Evolutionary conservation across 2,113 vertebrate genomes (phyloP).

Genomic region (Gadus macrocephalus): DNA sequence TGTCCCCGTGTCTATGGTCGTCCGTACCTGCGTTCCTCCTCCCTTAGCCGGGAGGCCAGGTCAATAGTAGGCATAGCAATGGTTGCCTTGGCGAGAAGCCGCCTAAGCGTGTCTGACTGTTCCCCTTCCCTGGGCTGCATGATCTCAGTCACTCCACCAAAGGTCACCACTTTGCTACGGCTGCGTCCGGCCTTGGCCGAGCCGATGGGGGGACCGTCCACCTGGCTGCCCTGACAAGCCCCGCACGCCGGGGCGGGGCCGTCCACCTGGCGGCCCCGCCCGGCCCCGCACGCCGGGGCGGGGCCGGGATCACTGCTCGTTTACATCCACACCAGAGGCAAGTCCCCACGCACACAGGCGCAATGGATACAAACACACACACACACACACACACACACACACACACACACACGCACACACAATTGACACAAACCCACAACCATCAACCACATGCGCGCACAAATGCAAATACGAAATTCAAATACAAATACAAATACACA

Average conservation of each 20-base stretch:
- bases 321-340: slow-evolving; percentile 35
- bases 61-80: slow-evolving; percentile 71
- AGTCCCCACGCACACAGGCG: slow-evolving; percentile 23
- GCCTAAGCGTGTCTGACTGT: slow-evolving; percentile 64
- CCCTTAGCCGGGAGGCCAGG: slow-evolving; percentile 67
- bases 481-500: too few relatives aligned
- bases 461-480: too few relatives aligned
- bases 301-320: slow-evolving; percentile 66
- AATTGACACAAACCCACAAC: slow-evolving; percentile 13
- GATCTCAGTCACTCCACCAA: slow-evolving; percentile 93
- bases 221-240: slow-evolving; percentile 71
- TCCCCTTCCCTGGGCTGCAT: slow-evolving; percentile 74
- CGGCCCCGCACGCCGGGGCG: slow-evolving; percentile 69
- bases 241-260: slow-evolving; percentile 65
- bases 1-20: too few relatives aligned
- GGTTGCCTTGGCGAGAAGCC: slow-evolving; percentile 67
- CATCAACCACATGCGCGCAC: not conserved
- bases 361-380: slow-evolving; percentile 13
- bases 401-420: slow-evolving; percentile 12
- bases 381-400: slow-evolving; percentile 4
- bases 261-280: slow-evolving; percentile 67
- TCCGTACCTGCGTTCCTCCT: slow-evolving; percentile 70
- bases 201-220: slow-evolving; percentile 60
- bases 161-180: slow-evolving; percentile 83
- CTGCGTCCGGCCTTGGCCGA: slow-evolving; percentile 72